Percentiles rank a stretch among this genome's conserved stretches.
Conservation (phyloP, 2,113 vertebrate species). For the Sapajus apella region DNA sequence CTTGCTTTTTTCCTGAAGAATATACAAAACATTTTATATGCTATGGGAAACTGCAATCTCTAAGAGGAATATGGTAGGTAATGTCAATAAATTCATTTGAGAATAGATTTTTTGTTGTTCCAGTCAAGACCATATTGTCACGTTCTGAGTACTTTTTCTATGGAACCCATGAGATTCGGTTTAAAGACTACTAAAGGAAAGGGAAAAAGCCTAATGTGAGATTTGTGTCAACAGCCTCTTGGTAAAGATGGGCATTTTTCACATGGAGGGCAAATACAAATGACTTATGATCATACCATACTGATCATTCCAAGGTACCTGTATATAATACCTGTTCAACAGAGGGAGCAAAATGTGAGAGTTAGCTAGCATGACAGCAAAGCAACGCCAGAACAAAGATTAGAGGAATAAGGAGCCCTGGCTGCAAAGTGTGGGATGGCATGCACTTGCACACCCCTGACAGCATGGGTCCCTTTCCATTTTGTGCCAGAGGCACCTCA, state of each 20-base stretch:
- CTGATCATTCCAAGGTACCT: neutral
- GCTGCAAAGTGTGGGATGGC: neutral
- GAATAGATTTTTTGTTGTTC: neutral
- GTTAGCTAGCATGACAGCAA: neutral
- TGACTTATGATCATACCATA: neutral
- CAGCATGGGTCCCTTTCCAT: neutral
- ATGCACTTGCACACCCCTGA: fast-evolving
- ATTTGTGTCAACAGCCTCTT: neutral
- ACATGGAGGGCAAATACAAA: neutral
- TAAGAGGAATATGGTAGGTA: neutral
- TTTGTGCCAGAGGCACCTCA: neutral
- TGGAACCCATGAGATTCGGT: neutral
- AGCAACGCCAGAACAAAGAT: neutral
- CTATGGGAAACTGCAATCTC: neutral
- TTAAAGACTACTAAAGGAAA: neutral
- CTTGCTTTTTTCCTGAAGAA: neutral
- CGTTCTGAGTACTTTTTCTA: neutral
- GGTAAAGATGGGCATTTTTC: neutral
- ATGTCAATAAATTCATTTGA: neutral
- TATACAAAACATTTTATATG: neutral
- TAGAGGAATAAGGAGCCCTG: neutral
- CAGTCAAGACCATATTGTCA: neutral
- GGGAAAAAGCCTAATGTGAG: neutral
- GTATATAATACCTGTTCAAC: neutral
- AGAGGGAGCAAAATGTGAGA: neutral